Conservation (phyloP, 2,797 vertebrate species). For the Numenius phaeopus region DNA sequence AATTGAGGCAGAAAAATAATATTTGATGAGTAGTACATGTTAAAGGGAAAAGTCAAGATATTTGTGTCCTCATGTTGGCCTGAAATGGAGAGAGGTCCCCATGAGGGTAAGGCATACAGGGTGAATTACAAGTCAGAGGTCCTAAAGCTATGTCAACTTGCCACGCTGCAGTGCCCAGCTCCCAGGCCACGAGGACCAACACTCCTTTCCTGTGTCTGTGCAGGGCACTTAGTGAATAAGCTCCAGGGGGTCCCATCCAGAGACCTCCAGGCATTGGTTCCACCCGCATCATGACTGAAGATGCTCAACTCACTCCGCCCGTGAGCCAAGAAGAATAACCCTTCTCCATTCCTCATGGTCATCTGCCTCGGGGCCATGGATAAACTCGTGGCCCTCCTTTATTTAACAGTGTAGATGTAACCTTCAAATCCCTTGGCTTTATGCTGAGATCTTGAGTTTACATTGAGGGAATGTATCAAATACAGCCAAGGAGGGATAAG, state of each 20-base stretch:
- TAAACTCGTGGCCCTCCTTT: not conserved
- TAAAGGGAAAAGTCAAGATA: not conserved
- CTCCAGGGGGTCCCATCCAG: not conserved
- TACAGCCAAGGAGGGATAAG: slow-evolving; percentile 41
- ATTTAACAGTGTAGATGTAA: accelerated
- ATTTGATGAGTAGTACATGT: not conserved
- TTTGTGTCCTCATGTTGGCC: not conserved
- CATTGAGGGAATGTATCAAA: slow-evolving; percentile 12
- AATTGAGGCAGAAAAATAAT: not conserved
- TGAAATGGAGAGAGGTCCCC: not conserved
- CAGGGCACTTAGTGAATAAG: not conserved
- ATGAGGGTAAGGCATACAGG: not conserved
- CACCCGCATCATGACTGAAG: not conserved
- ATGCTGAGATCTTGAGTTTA: not conserved
- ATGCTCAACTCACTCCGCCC: not conserved
- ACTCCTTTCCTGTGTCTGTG: not conserved
- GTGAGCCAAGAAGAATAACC: not conserved
- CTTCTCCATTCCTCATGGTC: not conserved
- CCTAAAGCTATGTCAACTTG: not conserved
- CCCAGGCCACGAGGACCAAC: not conserved
- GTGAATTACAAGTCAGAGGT: not conserved
- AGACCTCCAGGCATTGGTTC: accelerated
- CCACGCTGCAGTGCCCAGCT: not conserved
- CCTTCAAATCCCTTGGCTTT: slow-evolving; percentile 13
- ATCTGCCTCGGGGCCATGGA: not conserved